Evolutionary conservation across 2,888 invertebrate genomes (phyloP).

Genomic region (Hirtodrosophila cameraria): DNA sequence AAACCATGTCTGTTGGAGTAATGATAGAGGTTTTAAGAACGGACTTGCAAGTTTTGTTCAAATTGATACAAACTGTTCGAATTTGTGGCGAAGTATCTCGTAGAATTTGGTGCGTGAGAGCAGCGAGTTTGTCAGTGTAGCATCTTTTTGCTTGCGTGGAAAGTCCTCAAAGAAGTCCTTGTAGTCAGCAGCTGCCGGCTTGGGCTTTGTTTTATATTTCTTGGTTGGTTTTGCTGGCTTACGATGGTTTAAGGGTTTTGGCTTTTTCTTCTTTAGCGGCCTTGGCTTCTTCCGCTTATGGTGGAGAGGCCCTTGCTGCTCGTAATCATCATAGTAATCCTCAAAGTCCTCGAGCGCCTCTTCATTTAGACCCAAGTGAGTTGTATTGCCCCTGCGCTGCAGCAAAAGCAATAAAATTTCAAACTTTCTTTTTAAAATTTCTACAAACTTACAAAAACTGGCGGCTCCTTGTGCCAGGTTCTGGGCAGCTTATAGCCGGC

Average conservation of each 20-base stretch:
- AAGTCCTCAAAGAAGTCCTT: conserved; percentile 62
- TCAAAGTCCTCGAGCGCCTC: conserved; percentile 16
- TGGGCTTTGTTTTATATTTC: conserved; percentile 36
- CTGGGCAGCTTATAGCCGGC: conserved; percentile 87
- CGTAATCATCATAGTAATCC: conserved; percentile 42
- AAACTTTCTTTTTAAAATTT: background rate
- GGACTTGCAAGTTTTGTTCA: fast-evolving
- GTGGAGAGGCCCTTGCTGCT: conserved; percentile 27
- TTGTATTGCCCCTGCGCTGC: conserved; percentile 47
- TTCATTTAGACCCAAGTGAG: conserved; percentile 12
- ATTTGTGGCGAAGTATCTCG: conserved; percentile 55
- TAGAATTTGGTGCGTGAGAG: conserved; percentile 71
- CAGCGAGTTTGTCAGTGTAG: conserved; percentile 40
- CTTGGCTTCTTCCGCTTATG: conserved; percentile 22
- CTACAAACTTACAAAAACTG: conserved; percentile 58
- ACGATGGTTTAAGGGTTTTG: conserved; percentile 9
- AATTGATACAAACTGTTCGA: conserved; percentile 60
- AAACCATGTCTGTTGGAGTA: conserved; percentile 55
- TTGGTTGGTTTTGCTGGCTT: conserved; percentile 26
- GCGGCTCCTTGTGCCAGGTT: conserved; percentile 82
- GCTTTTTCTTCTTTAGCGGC: conserved; percentile 28
- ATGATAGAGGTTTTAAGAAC: background rate
- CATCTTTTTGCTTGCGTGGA: conserved; percentile 29
- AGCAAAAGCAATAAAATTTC: background rate
- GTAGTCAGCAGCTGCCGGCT: conserved; percentile 32